phyloP scores from a whole-genome alignment of 2,113 vertebrate species.

The Chlamydotis undulata region DNA sequence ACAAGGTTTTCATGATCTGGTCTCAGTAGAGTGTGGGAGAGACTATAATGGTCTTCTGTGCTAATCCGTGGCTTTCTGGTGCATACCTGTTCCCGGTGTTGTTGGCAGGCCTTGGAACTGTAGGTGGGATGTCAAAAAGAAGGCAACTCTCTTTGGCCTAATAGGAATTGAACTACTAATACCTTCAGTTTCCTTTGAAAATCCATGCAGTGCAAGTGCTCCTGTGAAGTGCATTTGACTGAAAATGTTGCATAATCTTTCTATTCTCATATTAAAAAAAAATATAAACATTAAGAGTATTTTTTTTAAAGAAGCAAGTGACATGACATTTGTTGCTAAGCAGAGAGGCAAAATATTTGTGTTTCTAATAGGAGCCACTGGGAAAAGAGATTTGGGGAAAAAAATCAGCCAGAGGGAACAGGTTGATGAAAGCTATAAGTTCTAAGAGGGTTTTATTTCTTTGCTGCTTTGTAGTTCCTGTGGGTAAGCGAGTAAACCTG shows the following conservation, averaged over 20 bases:
- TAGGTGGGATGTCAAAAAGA: not conserved
- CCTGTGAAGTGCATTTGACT: not conserved
- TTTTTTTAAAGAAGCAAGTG: not conserved
- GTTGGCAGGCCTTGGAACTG: not conserved
- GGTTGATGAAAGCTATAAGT: slow-evolving; percentile 27
- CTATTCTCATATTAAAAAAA: not conserved
- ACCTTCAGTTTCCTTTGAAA: not conserved
- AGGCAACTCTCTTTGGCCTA: not conserved
- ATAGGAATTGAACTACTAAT: not conserved
- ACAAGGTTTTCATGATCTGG: not conserved
- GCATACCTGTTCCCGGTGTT: not conserved
- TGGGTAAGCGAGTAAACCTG: slow-evolving; percentile 57
- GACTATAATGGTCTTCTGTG: not conserved
- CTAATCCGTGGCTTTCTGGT: not conserved
- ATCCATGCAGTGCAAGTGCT: not conserved
- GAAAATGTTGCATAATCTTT: not conserved
- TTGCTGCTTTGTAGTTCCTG: slow-evolving; percentile 57
- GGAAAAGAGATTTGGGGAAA: not conserved
- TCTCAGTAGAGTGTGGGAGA: not conserved
- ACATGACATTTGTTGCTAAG: not conserved
- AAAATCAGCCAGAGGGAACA: slow-evolving; percentile 32
- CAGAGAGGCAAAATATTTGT: slow-evolving; percentile 33
- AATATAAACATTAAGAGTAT: not conserved
- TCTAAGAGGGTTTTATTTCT: slow-evolving; percentile 52
- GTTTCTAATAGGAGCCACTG: slow-evolving; percentile 37